Evolutionary conservation across 2,113 vertebrate species (phyloP), one percentile per base, ranked within the genome.

Genomic region (Eulemur rufifrons): DNA sequence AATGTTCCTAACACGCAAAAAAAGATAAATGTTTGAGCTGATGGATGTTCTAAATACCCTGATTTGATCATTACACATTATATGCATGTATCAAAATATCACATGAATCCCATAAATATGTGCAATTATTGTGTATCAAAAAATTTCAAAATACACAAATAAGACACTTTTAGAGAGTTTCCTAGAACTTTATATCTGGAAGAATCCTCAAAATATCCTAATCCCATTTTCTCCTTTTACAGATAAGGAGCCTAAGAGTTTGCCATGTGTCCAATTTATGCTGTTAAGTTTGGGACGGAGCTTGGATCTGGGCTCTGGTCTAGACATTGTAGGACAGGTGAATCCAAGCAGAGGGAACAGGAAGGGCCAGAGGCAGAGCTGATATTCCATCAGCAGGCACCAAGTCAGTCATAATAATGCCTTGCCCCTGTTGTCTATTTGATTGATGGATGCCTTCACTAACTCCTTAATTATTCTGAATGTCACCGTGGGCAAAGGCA

Each of bases 381-480:
- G 50, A 25, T 13, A 20, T 15, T 50, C 84, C 34, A 45, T n/a
- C 47, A 63, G 45, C 32, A 81, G 68, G 34, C 39, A 54, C 39
- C 2, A 2, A 20, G 42, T 34, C 37, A 21, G 3, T n/a, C 88
- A 45, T 17, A 50, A 14, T 17, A 86, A 52, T n/a, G 23, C n/a
- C 45, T 54, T 39, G 3, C n/a, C n/a, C 3, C 17, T 68, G 4
- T 64, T 71, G 47, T 80, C 82, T 93, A 14, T 71, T 77, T 90
- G 32, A 76, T 6, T 92, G 61, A 50, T 71, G 74, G 61, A 13
- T 34, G 32, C 32, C 56, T 27, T 54, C 89, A 25, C 39, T 64
- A 39, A 73, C n/a, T 89, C 34, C 17, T 90, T 87, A 95, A 80
- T 45, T 86, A 71, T 81, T 86, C 45, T 82, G 59, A 52, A 89